A percentile compares a stretch with the other conserved stretches of the same genome.
Conservation (phyloP, 1,140 invertebrate species). For the Zaprionus davidi region DNA sequence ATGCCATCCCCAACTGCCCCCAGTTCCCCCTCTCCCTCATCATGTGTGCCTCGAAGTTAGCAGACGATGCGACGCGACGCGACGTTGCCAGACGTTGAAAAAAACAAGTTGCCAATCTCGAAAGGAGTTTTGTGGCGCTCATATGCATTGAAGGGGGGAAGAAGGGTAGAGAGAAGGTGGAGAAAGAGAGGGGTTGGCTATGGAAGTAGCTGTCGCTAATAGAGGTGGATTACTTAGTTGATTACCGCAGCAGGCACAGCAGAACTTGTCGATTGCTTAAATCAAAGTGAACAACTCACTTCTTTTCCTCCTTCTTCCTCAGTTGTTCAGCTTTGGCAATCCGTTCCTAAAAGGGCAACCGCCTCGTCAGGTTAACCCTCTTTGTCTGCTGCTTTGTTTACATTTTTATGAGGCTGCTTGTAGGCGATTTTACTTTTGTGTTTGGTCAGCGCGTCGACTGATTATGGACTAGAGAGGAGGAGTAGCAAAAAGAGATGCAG, state of each 20-base stretch:
- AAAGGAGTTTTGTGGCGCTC: neutral
- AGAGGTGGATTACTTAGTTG: constrained; percentile 45
- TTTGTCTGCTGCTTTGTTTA: constrained; percentile 16
- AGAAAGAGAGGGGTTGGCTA: neutral
- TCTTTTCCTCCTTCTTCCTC: neutral
- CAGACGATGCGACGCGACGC: constrained; percentile 26
- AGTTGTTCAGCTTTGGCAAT: no score
- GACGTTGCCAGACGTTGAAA: constrained; percentile 28
- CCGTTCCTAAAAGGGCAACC: neutral
- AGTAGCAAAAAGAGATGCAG: no score
- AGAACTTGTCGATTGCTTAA: neutral
- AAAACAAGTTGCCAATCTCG: neutral
- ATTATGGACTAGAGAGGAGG: constrained; percentile 17
- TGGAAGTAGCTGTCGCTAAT: constrained; percentile 11
- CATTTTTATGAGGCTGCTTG: constrained; percentile 34
- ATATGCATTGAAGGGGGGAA: neutral
- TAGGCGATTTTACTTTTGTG: constrained; percentile 32
- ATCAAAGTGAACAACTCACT: neutral
- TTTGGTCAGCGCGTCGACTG: constrained; percentile 49
- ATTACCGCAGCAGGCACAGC: constrained; percentile 15
- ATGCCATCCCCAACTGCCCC: constrained; percentile 33
- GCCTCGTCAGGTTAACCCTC: no score
- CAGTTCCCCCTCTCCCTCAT: constrained; percentile 37
- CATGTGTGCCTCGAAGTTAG: constrained; percentile 7
- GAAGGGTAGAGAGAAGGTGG: neutral